Evolutionary conservation across 2,113 vertebrate species (phyloP), one percentile per base, ranked within the genome.

Genomic region (Cyrtonyx montezumae): DNA sequence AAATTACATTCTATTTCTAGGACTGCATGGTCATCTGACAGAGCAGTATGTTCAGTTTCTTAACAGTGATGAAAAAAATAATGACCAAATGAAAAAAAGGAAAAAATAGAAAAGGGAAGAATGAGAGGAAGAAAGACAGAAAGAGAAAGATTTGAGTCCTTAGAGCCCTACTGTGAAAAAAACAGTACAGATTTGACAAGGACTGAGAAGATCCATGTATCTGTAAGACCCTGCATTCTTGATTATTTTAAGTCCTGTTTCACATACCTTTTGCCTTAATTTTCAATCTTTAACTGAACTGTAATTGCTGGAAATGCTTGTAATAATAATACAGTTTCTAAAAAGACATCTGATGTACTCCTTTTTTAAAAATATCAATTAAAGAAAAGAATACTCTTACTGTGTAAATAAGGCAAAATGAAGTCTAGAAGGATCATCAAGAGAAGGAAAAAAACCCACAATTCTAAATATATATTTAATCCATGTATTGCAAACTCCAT

Each of bases 1-100:
- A 85, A 89, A 89, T 87, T 25, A 66, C 79, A 91, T 87, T 51
- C 13, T 11, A 20, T 87, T 93, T 92, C 71, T 83, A 80, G 68
- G 76, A 6, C 28, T 80, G 2, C 43, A 13, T 69, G 84, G 87
- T 96, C 84, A 92, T 85, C 79, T 74, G 53, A 10, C 11, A 83
- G 79, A 89, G 91, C 56, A 86, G 15, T 53, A 69, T 56, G 63
- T 85, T 93, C 86, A 80, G 46, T 86, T 93, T 40, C 30, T 68
- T 88, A 78, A 62, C 17, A 61, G 1, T 74, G 34, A 59, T 69
- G 67, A 62, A 58, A 89, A 19, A 46, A 82, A 83, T 58, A 88
- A 84, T 65, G 13, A 75, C 8, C 58, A 93, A 48, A 2, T 2
- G 32, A 1, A 8, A 11, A 11, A 28, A n/a, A 5, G 22, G 23